These are phyloP conservation scores for Sipha maydis DNA, from an alignment of 2,888 invertebrate genomes.

Conservation along the genomic window DNA sequence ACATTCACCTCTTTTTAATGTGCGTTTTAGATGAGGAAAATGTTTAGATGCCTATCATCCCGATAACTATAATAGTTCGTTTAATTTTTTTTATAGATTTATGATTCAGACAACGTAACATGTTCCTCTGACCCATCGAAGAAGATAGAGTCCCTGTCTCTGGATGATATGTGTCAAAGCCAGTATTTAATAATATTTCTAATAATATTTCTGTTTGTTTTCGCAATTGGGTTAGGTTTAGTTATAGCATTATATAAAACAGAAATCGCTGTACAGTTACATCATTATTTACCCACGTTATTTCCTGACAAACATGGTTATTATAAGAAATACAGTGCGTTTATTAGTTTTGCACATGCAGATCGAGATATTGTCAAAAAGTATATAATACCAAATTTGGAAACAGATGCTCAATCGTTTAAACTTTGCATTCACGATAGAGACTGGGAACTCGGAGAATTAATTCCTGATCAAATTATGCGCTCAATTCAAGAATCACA, in stretches of 20 bases:
- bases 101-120: conserved; percentile 65
- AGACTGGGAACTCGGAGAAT: conserved; percentile 80
- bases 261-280: conserved; percentile 67
- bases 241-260: conserved; percentile 70
- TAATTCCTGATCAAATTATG: conserved; percentile 77
- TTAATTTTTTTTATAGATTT: conserved; percentile 65
- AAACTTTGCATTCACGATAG: conserved; percentile 79
- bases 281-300: no score
- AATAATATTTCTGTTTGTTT: conserved; percentile 68
- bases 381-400: conserved; percentile 74
- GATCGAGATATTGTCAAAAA: conserved; percentile 76
- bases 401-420: conserved; percentile 73
- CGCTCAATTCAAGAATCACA: conserved; percentile 78
- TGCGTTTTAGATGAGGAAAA: no score
- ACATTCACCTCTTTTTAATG: no score
- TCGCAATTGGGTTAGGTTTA: conserved; percentile 69
- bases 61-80: no score
- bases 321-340: conserved; percentile 78
- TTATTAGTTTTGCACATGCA: conserved; percentile 79
- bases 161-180: conserved; percentile 69
- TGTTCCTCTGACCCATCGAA: conserved; percentile 65
- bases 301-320: conserved; percentile 69
- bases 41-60: no score
- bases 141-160: conserved; percentile 66
- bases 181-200: conserved; percentile 66